These are phyloP conservation scores for Mystacornis crossleyi DNA, from an alignment of 2,113 vertebrate species.

Conservation along the genomic window DNA sequence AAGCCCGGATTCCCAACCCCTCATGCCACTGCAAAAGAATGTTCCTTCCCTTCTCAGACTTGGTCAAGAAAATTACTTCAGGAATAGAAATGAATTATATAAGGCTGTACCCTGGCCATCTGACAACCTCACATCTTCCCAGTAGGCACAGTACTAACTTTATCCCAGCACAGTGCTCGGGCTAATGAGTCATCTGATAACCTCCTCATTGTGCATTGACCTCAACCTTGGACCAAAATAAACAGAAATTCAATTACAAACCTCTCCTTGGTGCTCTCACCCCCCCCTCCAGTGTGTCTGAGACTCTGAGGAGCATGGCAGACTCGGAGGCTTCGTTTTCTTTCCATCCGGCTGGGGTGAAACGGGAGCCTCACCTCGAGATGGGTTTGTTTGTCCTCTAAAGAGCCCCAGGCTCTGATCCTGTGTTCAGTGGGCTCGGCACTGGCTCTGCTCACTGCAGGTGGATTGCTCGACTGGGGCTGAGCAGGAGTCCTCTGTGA, in stretches of 20 bases:
- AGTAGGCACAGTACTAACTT: constrained; percentile 57
- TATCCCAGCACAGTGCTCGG: background rate
- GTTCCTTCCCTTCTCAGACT: background rate
- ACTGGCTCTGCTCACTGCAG: background rate
- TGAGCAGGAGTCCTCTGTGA: background rate
- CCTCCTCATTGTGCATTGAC: constrained; percentile 41
- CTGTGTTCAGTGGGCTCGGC: background rate
- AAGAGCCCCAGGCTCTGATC: background rate
- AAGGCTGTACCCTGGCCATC: constrained; percentile 21
- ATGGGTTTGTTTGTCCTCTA: background rate
- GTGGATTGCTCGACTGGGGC: background rate
- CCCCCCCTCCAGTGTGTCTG: background rate
- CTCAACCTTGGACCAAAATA: constrained; percentile 71
- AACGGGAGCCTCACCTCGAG: background rate
- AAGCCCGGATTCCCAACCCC: background rate
- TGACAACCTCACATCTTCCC: constrained; percentile 45
- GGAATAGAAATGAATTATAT: constrained; percentile 50
- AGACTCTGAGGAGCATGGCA: background rate
- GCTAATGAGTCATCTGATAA: constrained; percentile 64
- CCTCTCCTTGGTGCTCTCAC: background rate
- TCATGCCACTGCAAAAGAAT: background rate
- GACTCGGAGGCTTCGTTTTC: background rate
- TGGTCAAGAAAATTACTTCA: constrained; percentile 46
- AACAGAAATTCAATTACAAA: constrained; percentile 56
- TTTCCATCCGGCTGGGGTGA: background rate